Base-by-base conservation (phyloP, 2,797 vertebrate genomes). In the Sparidentex hasta region DNA sequence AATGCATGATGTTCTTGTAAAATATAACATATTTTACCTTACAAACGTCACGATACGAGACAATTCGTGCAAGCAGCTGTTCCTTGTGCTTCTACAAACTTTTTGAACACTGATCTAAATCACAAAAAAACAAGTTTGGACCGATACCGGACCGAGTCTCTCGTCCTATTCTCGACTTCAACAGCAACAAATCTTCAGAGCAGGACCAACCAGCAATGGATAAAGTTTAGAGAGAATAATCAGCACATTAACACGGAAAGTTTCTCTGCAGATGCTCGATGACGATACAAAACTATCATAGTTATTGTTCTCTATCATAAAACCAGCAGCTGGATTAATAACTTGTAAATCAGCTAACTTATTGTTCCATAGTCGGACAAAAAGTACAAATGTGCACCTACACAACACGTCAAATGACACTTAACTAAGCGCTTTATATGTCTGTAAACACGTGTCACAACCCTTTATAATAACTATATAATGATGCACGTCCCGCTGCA, bases 401-500 rank as follows among this genome's bases (percentile, higher is more conserved):
- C 46, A 65, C 0, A 20, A 11, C 1, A 2, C 43, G n/a, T 51
- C 7, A n/a, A 0, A 8, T 27, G 7, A 29, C 4, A 16, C 4
- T 3, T 4, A 47, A 17, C 2, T 20, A 11, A 38, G 1, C 1
- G 27, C 1, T 27, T 2, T 38, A 1, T 3, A 3, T 12, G 55
- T 13, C 4, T 3, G 1, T 1, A 50, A 16, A 73, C 41, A 48
- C 14, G 5, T 2, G 9, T 17, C 3, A 4, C 4, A 29, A 33
- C 46, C 25, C 11, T 67, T 0, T 38, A 38, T 43, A 7, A 33
- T 33, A 7, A 4, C 9, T 16, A 38, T 0, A 14, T 0, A 3
- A 16, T 27, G 0, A 27, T 27, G 52, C 83, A 88, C 69, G 75
- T 72, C 38, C 13, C 12, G 25, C 21, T 0, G 20, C 6, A 18